These are phyloP conservation scores for Tanytarsus gracilentus DNA, from an alignment of 2,888 invertebrate species.

Conservation along the genomic window DNA sequence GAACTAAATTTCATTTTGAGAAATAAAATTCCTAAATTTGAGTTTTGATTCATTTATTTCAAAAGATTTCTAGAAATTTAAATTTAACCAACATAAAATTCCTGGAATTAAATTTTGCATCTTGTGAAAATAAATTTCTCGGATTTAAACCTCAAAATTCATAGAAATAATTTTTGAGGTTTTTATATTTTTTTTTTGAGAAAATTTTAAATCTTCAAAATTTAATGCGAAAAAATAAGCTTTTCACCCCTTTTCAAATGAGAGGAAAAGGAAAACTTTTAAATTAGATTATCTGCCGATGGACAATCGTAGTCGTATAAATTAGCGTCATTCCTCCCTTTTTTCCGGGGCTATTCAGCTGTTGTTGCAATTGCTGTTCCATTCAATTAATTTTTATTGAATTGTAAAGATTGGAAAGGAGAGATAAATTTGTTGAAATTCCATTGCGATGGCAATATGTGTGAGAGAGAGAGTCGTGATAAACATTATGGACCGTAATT, in stretches of 20 bases:
- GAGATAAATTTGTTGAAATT: constrained; percentile 22
- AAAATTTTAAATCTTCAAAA: background rate
- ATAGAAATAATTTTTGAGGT: background rate
- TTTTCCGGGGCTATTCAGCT: background rate
- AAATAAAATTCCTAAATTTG: too few relatives aligned
- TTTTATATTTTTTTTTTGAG: background rate
- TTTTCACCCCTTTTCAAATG: too few relatives aligned
- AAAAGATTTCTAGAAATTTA: too few relatives aligned
- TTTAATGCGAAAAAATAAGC: too few relatives aligned
- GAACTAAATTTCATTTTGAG: too few relatives aligned
- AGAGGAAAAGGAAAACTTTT: background rate
- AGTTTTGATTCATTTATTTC: too few relatives aligned
- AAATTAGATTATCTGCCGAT: constrained; percentile 9
- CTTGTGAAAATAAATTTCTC: background rate
- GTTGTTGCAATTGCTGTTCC: constrained; percentile 7
- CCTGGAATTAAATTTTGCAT: too few relatives aligned
- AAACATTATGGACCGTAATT: constrained; percentile 14
- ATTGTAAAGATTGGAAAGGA: constrained; percentile 4
- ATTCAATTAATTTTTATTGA: constrained; percentile 25
- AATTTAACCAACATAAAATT: too few relatives aligned
- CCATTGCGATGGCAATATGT: constrained; percentile 4
- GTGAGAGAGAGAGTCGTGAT: background rate
- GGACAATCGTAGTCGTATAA: background rate
- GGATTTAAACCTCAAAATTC: background rate
- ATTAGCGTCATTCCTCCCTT: background rate